A percentile compares a stretch with the other conserved stretches of the same genome.
These are phyloP conservation scores for Lonchura striata DNA, from an alignment of 2,113 vertebrate species.

Conservation along the genomic window DNA sequence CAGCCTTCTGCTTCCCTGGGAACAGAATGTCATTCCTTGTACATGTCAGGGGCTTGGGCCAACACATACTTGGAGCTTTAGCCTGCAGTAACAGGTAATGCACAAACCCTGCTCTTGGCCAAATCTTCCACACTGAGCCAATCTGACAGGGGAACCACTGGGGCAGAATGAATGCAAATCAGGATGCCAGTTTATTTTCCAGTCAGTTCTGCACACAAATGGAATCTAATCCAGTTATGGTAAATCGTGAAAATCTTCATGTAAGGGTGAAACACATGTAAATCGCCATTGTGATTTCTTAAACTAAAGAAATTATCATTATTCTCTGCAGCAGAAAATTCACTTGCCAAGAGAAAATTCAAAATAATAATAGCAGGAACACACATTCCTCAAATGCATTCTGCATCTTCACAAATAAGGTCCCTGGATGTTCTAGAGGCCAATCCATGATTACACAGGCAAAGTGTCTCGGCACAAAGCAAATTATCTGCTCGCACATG, in stretches of 20 bases:
- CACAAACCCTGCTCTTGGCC: slow-evolving; percentile 1
- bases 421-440: not conserved
- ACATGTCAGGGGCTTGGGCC: not conserved
- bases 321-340: not conserved
- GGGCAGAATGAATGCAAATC: slow-evolving; percentile 53
- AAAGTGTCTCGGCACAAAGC: not conserved
- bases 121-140: not conserved
- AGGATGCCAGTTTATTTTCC: slow-evolving; percentile 17
- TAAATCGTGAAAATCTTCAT: slow-evolving; percentile 5
- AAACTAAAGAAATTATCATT: slow-evolving; percentile 19
- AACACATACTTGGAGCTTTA: not conserved
- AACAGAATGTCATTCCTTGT: not conserved
- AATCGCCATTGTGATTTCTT: not conserved
- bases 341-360: slow-evolving; percentile 23
- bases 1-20: not conserved
- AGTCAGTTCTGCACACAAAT: slow-evolving; percentile 17
- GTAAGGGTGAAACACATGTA: slow-evolving; percentile 18
- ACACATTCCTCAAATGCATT: not conserved
- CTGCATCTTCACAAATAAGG: not conserved
- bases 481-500: not conserved
- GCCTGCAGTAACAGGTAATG: slow-evolving; percentile 41
- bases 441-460: not conserved
- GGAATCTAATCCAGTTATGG: slow-evolving; percentile 45
- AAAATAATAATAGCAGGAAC: slow-evolving; percentile 7
- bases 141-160: slow-evolving; percentile 15